phyloP scores from a whole-genome alignment of 2,797 vertebrate genomes.

The Spea hammondii region DNA sequence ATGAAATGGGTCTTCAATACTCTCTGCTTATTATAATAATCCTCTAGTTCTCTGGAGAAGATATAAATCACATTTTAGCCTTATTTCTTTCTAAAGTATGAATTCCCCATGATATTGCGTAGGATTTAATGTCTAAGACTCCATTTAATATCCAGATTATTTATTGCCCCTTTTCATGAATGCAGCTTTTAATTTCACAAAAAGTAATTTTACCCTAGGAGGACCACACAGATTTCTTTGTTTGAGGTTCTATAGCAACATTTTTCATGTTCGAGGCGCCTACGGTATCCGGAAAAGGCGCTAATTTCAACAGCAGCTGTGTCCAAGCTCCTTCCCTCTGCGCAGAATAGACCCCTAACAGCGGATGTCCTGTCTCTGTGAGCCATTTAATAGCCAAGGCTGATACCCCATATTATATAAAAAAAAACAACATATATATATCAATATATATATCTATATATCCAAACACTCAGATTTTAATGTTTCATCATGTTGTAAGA shows the following conservation, averaged over 20 bases:
- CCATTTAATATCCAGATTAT: constrained; percentile 49
- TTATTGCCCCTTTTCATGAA: constrained; percentile 50
- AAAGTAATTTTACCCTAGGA: constrained; percentile 40
- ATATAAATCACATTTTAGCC: constrained; percentile 46
- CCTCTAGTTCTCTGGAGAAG: constrained; percentile 37
- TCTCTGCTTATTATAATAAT: constrained; percentile 29
- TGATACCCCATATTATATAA: too few relatives aligned
- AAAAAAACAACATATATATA: too few relatives aligned
- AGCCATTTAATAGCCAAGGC: too few relatives aligned
- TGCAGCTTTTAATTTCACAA: constrained; percentile 51
- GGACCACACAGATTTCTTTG: constrained; percentile 52
- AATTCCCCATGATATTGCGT: constrained; percentile 50
- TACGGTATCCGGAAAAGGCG: constrained; percentile 14
- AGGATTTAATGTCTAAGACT: constrained; percentile 48
- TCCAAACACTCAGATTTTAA: too few relatives aligned
- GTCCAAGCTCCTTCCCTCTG: neutral
- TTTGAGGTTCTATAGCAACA: constrained; percentile 19
- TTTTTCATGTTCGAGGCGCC: constrained; percentile 10
- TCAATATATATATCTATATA: too few relatives aligned
- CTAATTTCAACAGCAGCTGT: constrained; percentile 12
- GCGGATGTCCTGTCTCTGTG: too few relatives aligned
- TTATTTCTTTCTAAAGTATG: constrained; percentile 40
- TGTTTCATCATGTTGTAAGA: too few relatives aligned
- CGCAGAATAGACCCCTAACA: too few relatives aligned
- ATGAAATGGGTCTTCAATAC: constrained; percentile 44